Base-by-base conservation (phyloP, 2,888 invertebrate species). In the Pachydiplax longipennis region DNA sequence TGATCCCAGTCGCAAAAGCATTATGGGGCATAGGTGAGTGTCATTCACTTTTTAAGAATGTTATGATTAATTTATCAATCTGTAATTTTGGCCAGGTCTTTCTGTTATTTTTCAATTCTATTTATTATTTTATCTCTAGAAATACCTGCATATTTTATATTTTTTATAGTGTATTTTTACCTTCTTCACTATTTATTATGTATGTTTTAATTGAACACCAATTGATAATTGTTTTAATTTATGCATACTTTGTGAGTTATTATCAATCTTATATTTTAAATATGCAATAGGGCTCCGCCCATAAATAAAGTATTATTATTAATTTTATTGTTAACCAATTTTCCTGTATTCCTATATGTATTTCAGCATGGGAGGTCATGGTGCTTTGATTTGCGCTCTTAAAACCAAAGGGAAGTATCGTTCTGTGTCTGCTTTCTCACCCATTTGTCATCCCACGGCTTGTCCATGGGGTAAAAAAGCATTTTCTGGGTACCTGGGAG, bases 351-450 rank as follows among this genome's bases (percentile, higher is more conserved):
- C n/a, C 91, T 91, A 90, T 91, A 91, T 92, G 91, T 92, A 92
- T 95, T 95, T 83, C 93, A 99, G 99, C 93, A 99, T 99, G 99
- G 99, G 99, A 91, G 99, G 99, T 40, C 99, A 99, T 94, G 99
- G 99, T 53, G 99, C 99, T 25, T 94, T 99, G 83, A 96, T 98
- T 90, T 97, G 97, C 93, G 97, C 97, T 8, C 94, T 99, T 80
- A 97, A 98, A 94, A 98, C 98, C 94, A 99, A 99, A 15, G 97
- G 97, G 22, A 94, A 97, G 91, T 99, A 97, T 94, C 96, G 96
- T 93, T 96, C 97, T 13, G 98, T 99, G 0, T 99, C 99, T 92
- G 99, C 98, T 8, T 99, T 99, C 95, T 96, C 99, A 5, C 99
- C 99, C 0, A 99, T 99, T 93, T 96, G 97, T 92, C 98, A 99